Percentiles rank a stretch among this genome's conserved stretches.
Conservation (phyloP, 2,888 invertebrate genomes). For the Caenorhabditis sulstoni region DNA sequence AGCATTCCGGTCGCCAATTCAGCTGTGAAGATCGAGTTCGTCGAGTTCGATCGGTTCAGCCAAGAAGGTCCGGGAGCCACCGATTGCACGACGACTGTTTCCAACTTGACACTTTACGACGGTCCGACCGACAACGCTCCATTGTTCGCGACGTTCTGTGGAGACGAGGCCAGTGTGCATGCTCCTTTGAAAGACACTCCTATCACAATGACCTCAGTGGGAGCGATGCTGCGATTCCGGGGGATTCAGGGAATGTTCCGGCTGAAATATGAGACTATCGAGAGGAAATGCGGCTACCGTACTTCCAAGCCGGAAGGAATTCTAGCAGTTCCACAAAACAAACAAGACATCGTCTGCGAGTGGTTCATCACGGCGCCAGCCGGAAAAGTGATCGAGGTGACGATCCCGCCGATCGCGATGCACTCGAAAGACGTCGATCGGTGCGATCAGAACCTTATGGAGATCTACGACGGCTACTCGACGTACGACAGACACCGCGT, state of each 20-base stretch:
- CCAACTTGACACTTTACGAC: slow-evolving; percentile 65
- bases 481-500: slow-evolving; percentile 57
- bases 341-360: slow-evolving; percentile 64
- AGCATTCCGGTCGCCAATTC: slow-evolving; percentile 41
- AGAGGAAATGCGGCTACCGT: slow-evolving; percentile 65
- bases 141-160: slow-evolving; percentile 66
- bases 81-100: slow-evolving; percentile 61
- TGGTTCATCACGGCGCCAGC: slow-evolving; percentile 66
- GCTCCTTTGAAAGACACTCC: slow-evolving; percentile 56
- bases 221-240: slow-evolving; percentile 62
- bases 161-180: slow-evolving; percentile 49
- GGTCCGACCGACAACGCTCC: slow-evolving; percentile 57
- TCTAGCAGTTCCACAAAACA: slow-evolving; percentile 57
- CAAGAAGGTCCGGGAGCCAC: slow-evolving; percentile 46
- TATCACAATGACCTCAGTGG: slow-evolving; percentile 65
- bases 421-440: slow-evolving; percentile 61
- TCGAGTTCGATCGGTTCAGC: slow-evolving; percentile 57
- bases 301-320: slow-evolving; percentile 60
- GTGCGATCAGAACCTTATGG: slow-evolving; percentile 72
- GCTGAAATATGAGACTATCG: slow-evolving; percentile 58
- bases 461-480: slow-evolving; percentile 66
- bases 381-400: slow-evolving; percentile 69
- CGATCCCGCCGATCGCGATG: slow-evolving; percentile 66
- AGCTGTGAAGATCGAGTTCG: slow-evolving; percentile 64
- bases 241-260: slow-evolving; percentile 61